Base-by-base conservation (phyloP, 2,888 invertebrate genomes). In the Erannis defoliaria region DNA sequence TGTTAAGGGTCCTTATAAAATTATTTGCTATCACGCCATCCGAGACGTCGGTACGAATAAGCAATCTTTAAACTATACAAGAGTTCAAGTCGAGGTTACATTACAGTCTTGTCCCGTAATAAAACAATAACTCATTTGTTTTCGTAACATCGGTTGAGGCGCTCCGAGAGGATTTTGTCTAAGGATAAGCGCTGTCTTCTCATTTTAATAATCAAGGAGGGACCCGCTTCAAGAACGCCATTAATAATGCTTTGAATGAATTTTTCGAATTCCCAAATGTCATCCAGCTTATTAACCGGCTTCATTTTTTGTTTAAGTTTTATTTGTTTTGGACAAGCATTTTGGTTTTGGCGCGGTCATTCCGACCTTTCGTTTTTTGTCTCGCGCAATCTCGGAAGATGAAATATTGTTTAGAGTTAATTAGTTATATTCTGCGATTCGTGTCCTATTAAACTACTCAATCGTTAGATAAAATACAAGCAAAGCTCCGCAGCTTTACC, bases 271-370 rank as follows among this genome's bases (percentile, higher is more conserved):
- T 91, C 92, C 88, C 82, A 90, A 92, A 91, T 92, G 92, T 92
- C 92, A 92, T 92, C 90, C 90, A 90, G 90, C 91, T 93, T 91
- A 93, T 92, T 93, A 93, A 92, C 91, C 82, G 89, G 76, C 88
- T 82, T 88, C 86, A 89, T 90, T 93, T 91, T 90, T 92, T 92
- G 88, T 90, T 88, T 82, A 76, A 78, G 72, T 89, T 86, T 91
- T 89, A 84, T 90, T 92, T 89, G 89, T 89, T 91, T 91, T 89
- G 86, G 85, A 82, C 80, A 76, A 83, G 76, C 86, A 85, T 89
- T 91, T 91, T 86, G 87, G 88, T 91, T 91, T 93, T 93, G 91
- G 92, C 91, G 90, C 88, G 92, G 89, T 89, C 89, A 87, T 86
- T 85, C 85, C 83, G 85, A 86, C 84, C 86, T 86, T 86, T 90